These are phyloP conservation scores for Glareola pratincola DNA, from an alignment of 2,113 vertebrate genomes.

Conservation along the genomic window DNA sequence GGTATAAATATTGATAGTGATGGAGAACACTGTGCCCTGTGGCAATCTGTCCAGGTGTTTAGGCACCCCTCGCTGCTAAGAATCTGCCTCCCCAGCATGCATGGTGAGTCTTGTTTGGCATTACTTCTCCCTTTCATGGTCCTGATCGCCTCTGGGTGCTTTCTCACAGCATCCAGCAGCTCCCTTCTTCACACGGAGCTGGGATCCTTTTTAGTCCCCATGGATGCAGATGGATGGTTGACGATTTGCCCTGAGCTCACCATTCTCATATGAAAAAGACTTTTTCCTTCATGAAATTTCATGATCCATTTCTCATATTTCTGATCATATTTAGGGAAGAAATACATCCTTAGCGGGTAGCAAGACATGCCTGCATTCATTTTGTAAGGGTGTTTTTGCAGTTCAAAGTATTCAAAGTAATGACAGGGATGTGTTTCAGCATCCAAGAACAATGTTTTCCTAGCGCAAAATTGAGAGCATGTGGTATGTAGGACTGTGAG, in stretches of 20 bases:
- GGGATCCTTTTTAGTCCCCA: neutral
- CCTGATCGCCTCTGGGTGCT: neutral
- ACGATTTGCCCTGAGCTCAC: neutral
- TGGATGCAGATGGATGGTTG: neutral
- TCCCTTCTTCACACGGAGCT: neutral
- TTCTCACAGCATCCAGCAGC: neutral
- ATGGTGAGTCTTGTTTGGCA: neutral
- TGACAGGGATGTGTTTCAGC: neutral
- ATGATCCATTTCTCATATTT: neutral
- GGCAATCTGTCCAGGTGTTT: neutral
- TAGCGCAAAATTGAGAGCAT: neutral
- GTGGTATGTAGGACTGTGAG: neutral
- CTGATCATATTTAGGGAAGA: neutral
- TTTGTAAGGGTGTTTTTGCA: neutral
- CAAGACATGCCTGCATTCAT: neutral
- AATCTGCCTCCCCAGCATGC: neutral
- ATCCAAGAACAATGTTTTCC: neutral
- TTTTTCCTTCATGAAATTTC: neutral
- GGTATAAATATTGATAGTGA: neutral
- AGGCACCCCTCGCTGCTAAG: neutral
- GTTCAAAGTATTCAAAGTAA: neutral
- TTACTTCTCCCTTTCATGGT: neutral
- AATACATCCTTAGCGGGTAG: neutral
- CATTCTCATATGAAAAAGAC: neutral
- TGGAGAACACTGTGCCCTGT: neutral